Evolutionary conservation across 2,888 invertebrate genomes (phyloP).

Genomic region (Oscheius sp.): DNA sequence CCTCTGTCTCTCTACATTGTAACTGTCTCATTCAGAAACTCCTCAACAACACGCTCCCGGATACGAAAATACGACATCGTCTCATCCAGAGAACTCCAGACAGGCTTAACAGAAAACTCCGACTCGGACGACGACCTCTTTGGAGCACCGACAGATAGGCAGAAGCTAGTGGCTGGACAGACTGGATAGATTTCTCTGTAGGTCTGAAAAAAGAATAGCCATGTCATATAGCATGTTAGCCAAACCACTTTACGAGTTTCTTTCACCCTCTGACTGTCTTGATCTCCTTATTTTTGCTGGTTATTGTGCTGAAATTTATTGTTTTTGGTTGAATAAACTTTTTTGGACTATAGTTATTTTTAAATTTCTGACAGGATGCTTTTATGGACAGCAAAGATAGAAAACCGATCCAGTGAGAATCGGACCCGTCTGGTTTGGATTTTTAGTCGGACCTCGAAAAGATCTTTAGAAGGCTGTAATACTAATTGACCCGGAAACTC

Average conservation of each 20-base stretch:
- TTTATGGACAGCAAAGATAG: too few species aligned
- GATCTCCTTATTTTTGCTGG: background rate
- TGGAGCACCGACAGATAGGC: slow-evolving; percentile 18
- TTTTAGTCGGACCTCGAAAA: too few species aligned
- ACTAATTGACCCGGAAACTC: too few species aligned
- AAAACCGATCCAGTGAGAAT: too few species aligned
- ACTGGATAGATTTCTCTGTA: background rate
- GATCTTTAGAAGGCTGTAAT: too few species aligned
- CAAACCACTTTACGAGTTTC: slow-evolving; percentile 1
- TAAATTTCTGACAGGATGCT: too few species aligned
- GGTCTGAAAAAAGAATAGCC: background rate
- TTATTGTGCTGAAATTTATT: background rate
- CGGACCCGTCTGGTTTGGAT: too few species aligned
- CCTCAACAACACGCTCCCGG: slow-evolving; percentile 20
- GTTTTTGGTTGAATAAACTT: too few species aligned
- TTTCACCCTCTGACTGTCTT: slow-evolving; percentile 1
- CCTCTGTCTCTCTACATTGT: background rate
- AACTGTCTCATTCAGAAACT: slow-evolving; percentile 18
- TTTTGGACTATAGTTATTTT: too few species aligned
- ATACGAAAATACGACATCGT: slow-evolving; percentile 40
- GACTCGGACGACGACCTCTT: slow-evolving; percentile 39
- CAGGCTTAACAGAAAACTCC: slow-evolving; percentile 34
- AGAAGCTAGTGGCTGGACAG: slow-evolving; percentile 28
- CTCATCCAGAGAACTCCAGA: slow-evolving; percentile 35
- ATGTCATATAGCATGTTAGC: slow-evolving; percentile 6